These are phyloP conservation scores for Mormyrops attenuatus DNA, from an alignment of 2,797 vertebrate genomes.

Conservation along the genomic window DNA sequence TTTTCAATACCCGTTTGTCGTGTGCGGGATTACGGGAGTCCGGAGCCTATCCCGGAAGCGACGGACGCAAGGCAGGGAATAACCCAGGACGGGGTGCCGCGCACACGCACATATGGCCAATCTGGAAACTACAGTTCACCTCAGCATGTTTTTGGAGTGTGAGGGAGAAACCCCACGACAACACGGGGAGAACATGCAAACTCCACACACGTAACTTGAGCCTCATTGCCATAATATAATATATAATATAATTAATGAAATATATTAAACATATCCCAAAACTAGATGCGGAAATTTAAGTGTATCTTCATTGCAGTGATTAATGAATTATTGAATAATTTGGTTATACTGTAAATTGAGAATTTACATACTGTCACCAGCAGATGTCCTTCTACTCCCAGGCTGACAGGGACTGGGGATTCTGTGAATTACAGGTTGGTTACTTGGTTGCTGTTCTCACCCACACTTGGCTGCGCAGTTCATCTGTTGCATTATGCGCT, in stretches of 20 bases:
- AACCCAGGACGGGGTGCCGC: not conserved
- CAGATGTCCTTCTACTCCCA: not conserved
- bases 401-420: not conserved
- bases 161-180: not conserved
- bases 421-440: not conserved
- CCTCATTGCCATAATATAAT: not conserved
- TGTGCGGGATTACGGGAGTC: not conserved
- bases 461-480: not conserved
- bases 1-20: not conserved
- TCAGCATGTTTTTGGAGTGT: not conserved
- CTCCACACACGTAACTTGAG: not conserved
- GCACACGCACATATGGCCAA: not conserved
- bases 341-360: not conserved
- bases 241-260: not conserved
- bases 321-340: not conserved
- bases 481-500: constrained; percentile 3
- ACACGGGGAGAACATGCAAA: not conserved
- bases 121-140: not conserved
- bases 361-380: not conserved
- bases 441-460: not conserved
- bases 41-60: not conserved
- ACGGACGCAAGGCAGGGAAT: not conserved
- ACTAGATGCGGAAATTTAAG: not conserved
- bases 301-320: not conserved
- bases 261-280: not conserved